A percentile compares a stretch with the other conserved stretches of the same genome.
These are phyloP conservation scores for Ochotona curzoniae DNA, from an alignment of 2,113 vertebrate genomes.

Conservation along the genomic window DNA sequence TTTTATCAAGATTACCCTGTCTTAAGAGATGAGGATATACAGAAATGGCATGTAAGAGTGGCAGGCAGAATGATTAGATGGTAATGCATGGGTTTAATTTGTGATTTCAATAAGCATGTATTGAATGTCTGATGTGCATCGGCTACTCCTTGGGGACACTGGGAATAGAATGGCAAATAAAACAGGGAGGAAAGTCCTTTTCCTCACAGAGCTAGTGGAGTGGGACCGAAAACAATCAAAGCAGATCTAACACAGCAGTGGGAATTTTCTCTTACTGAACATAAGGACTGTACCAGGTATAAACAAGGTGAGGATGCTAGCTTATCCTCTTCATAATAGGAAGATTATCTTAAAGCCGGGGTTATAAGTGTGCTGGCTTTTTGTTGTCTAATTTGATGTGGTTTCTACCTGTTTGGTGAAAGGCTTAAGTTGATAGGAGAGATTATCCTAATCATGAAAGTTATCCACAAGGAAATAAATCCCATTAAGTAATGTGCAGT, in stretches of 20 bases:
- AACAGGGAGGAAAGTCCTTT: not conserved
- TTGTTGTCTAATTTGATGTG: not conserved
- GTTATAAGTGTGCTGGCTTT: not conserved
- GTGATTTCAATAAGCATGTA: not conserved
- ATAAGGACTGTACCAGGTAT: not conserved
- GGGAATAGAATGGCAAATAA: not conserved
- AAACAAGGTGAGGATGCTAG: not conserved
- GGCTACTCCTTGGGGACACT: not conserved
- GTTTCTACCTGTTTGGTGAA: not conserved
- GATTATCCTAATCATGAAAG: not conserved
- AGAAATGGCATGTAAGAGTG: not conserved
- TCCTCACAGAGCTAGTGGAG: not conserved
- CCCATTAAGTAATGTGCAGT: not conserved
- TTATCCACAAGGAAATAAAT: not conserved
- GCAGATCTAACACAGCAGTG: not conserved
- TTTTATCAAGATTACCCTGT: not conserved
- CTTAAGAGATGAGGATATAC: not conserved
- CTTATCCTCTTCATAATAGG: not conserved
- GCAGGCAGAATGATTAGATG: not conserved
- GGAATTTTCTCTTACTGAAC: not conserved
- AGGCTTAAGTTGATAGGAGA: not conserved
- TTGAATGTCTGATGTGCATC: not conserved
- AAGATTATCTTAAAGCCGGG: slow-evolving; percentile 10
- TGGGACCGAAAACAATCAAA: not conserved
- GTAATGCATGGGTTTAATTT: not conserved